A percentile compares a stretch with the other conserved stretches of the same genome.
phyloP scores from a whole-genome alignment of 2,888 invertebrate species.

The Acleris cristana region DNA sequence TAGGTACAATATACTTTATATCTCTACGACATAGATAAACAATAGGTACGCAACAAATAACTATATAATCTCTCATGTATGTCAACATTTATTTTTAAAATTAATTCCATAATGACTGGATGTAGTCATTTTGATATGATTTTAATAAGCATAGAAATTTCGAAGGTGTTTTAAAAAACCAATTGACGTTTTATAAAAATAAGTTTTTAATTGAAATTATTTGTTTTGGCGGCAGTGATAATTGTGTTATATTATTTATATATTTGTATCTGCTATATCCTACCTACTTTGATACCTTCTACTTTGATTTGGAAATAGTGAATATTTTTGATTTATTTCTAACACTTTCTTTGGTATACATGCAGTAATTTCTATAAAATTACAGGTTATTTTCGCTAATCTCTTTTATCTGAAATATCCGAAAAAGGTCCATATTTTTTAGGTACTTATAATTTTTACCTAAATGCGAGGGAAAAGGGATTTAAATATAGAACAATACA shows the following conservation, averaged over 20 bases:
- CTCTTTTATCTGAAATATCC: constrained; percentile 14
- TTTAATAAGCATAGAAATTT: constrained; percentile 31
- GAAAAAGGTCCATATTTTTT: neutral
- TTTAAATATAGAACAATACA: constrained; percentile 20
- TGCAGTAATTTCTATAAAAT: constrained; percentile 47
- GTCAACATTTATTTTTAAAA: constrained; percentile 44
- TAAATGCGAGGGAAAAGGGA: constrained; percentile 12
- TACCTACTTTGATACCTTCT: constrained; percentile 26
- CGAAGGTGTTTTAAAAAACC: constrained; percentile 1
- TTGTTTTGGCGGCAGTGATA: constrained; percentile 18
- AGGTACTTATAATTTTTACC: neutral
- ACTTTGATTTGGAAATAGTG: constrained; percentile 27
- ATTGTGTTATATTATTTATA: constrained; percentile 8
- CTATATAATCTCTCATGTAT: constrained; percentile 48
- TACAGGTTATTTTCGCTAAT: constrained; percentile 14
- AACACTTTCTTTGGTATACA: constrained; percentile 71
- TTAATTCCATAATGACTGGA: constrained; percentile 39
- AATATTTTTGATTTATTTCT: constrained; percentile 41
- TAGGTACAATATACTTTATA: constrained; percentile 63
- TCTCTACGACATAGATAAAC: constrained; percentile 61
- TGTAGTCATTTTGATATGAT: constrained; percentile 25
- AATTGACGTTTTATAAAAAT: neutral
- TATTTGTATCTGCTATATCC: constrained; percentile 18
- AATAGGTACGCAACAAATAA: constrained; percentile 68
- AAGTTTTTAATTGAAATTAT: neutral